Evolutionary conservation across 2,113 vertebrate species (phyloP), one percentile per base, ranked within the genome.

Genomic region (Uria lomvia): DNA sequence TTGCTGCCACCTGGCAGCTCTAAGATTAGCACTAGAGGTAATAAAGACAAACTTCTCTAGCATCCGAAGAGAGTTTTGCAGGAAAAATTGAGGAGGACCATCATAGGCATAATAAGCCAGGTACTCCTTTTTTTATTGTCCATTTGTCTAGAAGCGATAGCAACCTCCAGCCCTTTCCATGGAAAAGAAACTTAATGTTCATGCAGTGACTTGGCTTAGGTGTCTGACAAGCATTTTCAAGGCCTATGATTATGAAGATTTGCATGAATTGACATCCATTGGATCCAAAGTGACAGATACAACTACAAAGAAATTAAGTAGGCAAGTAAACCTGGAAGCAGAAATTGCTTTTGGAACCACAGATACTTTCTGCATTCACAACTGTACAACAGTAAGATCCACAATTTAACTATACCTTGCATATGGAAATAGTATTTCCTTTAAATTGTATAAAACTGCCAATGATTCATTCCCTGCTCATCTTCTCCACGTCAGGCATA

Each of bases 401-500:
- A 85, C 60, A 36, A 26, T 62, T 52, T 66, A 67, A 52, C 34
- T 56, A 15, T 2, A 47, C 42, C 30, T 79, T 71, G 42, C 56
- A 71, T 36, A 11, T 32, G 26, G 45, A 78, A 93, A 91, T 26
- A 38, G 11, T 29, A 42, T 43, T 79, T 91, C 55, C 66, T 82
- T 65, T 59, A 30, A 73, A 45, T 27, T 65, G 53, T 73, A 27
- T 36, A 55, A 85, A 80, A 40, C 2, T 12, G 67, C 19, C 32
- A 40, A 5, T n/a, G 32, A 73, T 42, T 88, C 32, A 73, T 50
- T 88, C 29, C 40, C 55, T 60, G n/a, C 22, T 88, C 38, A 11
- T 78, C 66, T 60, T 70, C 27, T n/a, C 34, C 52, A 43, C 0
- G 0, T 43, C 75, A 75, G 24, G 27, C 24, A 49, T 2, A 0